Percentiles rank a stretch among this genome's conserved stretches.
These are phyloP conservation scores for Notiomystis cincta DNA, from an alignment of 2,113 vertebrate species.

Conservation along the genomic window DNA sequence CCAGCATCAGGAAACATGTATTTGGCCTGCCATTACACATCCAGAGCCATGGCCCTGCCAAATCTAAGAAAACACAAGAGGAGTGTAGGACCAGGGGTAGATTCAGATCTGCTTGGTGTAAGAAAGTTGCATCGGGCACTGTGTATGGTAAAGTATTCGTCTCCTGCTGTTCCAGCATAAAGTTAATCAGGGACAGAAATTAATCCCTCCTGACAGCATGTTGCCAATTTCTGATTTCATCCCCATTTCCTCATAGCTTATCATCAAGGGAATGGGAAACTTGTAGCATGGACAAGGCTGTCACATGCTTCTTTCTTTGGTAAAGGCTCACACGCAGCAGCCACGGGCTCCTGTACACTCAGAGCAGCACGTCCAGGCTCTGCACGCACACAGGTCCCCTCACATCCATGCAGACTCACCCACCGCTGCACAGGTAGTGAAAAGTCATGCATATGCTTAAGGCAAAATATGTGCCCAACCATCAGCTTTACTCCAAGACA, in stretches of 20 bases:
- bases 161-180: constrained; percentile 32
- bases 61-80: background rate
- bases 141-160: background rate
- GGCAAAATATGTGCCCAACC: background rate
- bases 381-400: fast-evolving
- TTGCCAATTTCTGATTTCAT: constrained; percentile 58
- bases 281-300: background rate
- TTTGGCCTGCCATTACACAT: background rate
- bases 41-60: background rate
- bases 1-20: background rate
- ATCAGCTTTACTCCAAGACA: background rate
- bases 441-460: background rate
- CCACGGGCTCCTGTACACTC: background rate
- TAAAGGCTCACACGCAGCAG: background rate
- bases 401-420: background rate
- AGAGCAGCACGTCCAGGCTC: background rate
- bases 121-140: background rate
- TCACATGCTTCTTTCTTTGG: background rate
- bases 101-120: background rate
- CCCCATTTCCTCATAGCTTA: constrained; percentile 22
- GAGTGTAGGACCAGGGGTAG: fast-evolving
- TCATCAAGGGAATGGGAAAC: constrained; percentile 14
- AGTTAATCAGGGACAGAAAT: constrained; percentile 62
- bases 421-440: background rate
- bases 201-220: constrained; percentile 59